Evolutionary conservation across 2,797 vertebrate genomes (phyloP), one percentile per base, ranked within the genome.

Genomic region (Triplophysa yarkandensis): DNA sequence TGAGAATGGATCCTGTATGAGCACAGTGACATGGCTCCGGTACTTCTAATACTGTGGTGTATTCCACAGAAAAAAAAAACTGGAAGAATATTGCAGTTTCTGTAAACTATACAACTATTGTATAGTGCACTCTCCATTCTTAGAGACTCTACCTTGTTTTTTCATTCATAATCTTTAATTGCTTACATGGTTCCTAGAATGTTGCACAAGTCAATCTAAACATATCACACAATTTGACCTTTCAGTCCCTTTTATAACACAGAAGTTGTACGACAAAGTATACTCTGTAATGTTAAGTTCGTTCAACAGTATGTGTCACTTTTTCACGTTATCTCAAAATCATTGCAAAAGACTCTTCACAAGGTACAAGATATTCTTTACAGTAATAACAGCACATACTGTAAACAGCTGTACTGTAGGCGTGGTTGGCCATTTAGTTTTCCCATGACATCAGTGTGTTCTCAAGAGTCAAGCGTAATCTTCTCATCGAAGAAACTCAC

Each of bases 391-490:
- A 52, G 60, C 36, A 13, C 23, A 52, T 32, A n/a, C n/a, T n/a
- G n/a, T n/a, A 13, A 57, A n/a, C 4, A 34, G n/a, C 41, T 60
- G 43, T 41, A 75, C 28, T 60, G 43, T 41, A 60, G 72, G 63
- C 60, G 63, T 60, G 63, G 41, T 28, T 67, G 54, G 21, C 36
- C 48, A 17, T 5, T 69, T 58, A 21, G 34, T 27, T 74, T 68
- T 68, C 64, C 72, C 67, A 77, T 58, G 67, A 57, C 60, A 77
- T 77, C 68, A 75, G 43, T 14, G 43, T 61, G 54, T 48, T 75
- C 64, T 34, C 73, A 21, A 19, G 54, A 68, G 63, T 7, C 17
- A 57, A 71, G 43, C 27, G 13, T 55, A 58, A 71, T 54, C 75
- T 69, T 63, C 44, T 63, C 36, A 55, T 46, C 19, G 2, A 5